A percentile compares a stretch with the other conserved stretches of the same genome.
Evolutionary conservation across 2,797 vertebrate genomes (phyloP).

Genomic region (Pelochelys cantorii): DNA sequence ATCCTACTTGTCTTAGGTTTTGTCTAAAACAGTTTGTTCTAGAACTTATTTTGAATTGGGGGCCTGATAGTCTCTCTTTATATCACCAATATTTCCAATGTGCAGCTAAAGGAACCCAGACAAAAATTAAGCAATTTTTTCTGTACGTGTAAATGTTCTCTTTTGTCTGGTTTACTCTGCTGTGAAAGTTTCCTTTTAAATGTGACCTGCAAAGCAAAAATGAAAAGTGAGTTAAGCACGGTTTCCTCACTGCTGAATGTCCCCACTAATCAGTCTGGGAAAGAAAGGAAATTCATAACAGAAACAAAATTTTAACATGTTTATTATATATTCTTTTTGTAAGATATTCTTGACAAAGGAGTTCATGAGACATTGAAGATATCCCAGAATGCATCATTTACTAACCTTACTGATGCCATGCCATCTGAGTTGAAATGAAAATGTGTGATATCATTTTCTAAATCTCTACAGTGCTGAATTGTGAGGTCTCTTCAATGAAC

Average conservation of each 20-base stretch:
- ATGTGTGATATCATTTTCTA: neutral
- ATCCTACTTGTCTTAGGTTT: neutral
- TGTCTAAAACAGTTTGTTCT: neutral
- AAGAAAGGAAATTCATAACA: conserved; percentile 8
- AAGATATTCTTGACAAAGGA: neutral
- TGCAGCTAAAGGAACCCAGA: neutral
- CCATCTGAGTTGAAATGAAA: neutral
- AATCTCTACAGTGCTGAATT: neutral
- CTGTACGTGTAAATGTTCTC: conserved; percentile 12
- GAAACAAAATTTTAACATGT: neutral
- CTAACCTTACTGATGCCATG: neutral
- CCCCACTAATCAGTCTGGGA: neutral
- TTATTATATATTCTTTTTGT: accelerated
- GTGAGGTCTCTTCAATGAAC: conserved; percentile 1
- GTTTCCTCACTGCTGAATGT: neutral
- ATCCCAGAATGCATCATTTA: neutral
- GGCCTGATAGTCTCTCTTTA: neutral
- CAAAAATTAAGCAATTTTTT: conserved; percentile 51
- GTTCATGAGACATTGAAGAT: neutral
- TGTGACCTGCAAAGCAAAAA: conserved; percentile 54
- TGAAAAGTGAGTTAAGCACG: neutral
- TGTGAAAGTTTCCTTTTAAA: conserved; percentile 46
- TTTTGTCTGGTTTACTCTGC: conserved; percentile 22
- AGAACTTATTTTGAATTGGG: neutral
- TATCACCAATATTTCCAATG: neutral